Percentiles rank a stretch among this genome's conserved stretches.
These are phyloP conservation scores for Melolontha melolontha DNA, from an alignment of 2,888 invertebrate species.

Conservation along the genomic window DNA sequence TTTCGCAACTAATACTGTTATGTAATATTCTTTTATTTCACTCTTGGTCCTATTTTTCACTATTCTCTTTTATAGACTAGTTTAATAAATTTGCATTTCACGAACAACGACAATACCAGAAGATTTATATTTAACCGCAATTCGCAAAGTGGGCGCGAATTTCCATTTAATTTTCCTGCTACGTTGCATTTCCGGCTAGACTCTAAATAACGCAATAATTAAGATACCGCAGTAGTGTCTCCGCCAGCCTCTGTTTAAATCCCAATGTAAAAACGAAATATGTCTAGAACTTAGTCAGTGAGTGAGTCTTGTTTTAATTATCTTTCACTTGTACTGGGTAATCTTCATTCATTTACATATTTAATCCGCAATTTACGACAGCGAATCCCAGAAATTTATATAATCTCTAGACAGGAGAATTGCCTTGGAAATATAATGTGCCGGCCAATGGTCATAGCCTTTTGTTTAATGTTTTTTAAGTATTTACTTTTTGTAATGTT, in stretches of 20 bases:
- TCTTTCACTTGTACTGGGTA: slow-evolving; percentile 23
- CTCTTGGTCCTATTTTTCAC: no score
- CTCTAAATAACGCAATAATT: slow-evolving; percentile 23
- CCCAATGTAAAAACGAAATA: slow-evolving; percentile 11
- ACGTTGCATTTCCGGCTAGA: not conserved
- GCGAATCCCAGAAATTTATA: slow-evolving; percentile 28
- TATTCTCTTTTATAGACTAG: not conserved
- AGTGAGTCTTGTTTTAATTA: slow-evolving; percentile 35
- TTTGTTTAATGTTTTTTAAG: no score
- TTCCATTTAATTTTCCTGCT: slow-evolving; percentile 21
- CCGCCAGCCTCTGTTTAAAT: not conserved
- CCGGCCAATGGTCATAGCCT: no score
- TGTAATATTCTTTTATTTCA: no score
- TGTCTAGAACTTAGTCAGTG: not conserved
- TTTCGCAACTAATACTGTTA: no score
- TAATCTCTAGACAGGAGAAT: slow-evolving; percentile 18
- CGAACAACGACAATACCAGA: not conserved
- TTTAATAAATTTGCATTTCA: slow-evolving; percentile 9
- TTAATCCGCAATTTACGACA: slow-evolving; percentile 39
- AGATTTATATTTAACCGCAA: slow-evolving; percentile 11
- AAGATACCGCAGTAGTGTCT: slow-evolving; percentile 22
- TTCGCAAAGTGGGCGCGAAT: slow-evolving; percentile 12
- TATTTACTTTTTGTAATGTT: no score
- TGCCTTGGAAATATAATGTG: slow-evolving; percentile 17
- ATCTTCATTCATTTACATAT: slow-evolving; percentile 38